Conservation (phyloP, 2,888 invertebrate genomes). For the Nomada ferruginata region DNA sequence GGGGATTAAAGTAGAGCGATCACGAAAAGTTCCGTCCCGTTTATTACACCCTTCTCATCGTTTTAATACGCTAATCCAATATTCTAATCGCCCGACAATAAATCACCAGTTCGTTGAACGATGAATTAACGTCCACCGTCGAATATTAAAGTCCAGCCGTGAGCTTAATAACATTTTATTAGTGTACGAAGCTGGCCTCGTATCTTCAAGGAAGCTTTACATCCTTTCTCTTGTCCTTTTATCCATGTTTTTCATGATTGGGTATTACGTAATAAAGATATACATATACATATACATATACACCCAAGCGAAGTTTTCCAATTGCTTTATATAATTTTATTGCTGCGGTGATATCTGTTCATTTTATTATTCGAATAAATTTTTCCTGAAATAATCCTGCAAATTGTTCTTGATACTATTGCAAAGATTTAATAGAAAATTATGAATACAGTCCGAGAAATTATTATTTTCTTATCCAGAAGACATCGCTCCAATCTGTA, state of each 20-base stretch:
- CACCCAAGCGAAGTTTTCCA: too few relatives aligned
- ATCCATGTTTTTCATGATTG: neutral
- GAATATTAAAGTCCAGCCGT: conserved; percentile 46
- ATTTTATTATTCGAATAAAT: too few relatives aligned
- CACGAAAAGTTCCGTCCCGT: conserved; percentile 26
- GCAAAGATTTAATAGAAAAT: too few relatives aligned
- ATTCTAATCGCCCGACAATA: conserved; percentile 52
- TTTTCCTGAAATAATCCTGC: too few relatives aligned
- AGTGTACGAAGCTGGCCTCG: conserved; percentile 22
- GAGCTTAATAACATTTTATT: conserved; percentile 52
- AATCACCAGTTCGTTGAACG: conserved; percentile 38
- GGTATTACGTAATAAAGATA: too few relatives aligned
- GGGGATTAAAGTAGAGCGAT: conserved; percentile 25
- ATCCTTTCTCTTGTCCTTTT: neutral
- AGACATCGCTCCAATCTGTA: too few relatives aligned
- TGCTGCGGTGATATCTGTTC: too few relatives aligned
- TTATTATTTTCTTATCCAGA: too few relatives aligned
- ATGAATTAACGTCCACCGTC: conserved; percentile 35
- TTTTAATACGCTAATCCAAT: conserved; percentile 46
- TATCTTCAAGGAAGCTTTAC: neutral
- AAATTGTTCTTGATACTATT: too few relatives aligned
- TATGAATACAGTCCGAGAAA: too few relatives aligned
- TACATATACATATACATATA: too few relatives aligned
- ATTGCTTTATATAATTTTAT: too few relatives aligned
- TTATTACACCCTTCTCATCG: conserved; percentile 29